phyloP scores from a whole-genome alignment of 2,888 invertebrate genomes.

The Platerodrilus igneus region DNA sequence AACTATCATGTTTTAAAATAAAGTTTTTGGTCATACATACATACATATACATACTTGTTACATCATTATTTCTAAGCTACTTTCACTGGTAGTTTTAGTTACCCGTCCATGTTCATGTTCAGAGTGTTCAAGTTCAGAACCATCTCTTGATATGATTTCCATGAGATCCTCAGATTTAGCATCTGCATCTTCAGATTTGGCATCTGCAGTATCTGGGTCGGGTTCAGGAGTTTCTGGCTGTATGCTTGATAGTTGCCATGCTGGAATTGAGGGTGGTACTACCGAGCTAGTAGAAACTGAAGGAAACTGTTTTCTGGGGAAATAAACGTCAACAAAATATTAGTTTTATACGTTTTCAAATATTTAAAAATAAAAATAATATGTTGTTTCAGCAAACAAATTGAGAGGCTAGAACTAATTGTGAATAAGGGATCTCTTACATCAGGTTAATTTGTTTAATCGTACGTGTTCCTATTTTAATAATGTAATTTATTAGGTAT shows the following conservation, averaged over 20 bases:
- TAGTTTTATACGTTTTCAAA: neutral
- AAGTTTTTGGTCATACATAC: no score
- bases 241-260: constrained; percentile 71
- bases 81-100: constrained; percentile 74
- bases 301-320: constrained; percentile 71
- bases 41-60: no score
- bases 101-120: constrained; percentile 74
- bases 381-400: no score
- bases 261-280: constrained; percentile 69
- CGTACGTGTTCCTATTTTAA: neutral
- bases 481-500: no score
- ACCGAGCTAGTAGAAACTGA: constrained; percentile 57
- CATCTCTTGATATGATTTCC: constrained; percentile 54
- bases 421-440: neutral
- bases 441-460: no score
- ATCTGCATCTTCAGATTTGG: constrained; percentile 45
- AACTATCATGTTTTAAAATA: no score
- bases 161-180: constrained; percentile 51
- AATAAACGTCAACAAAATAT: no score
- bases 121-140: no score
- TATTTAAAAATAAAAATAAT: constrained; percentile 3
- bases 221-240: constrained; percentile 49
- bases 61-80: constrained; percentile 72
- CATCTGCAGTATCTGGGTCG: constrained; percentile 45
- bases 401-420: no score